A percentile compares a stretch with the other conserved stretches of the same genome.
Conservation (phyloP, 2,113 vertebrate species). For the Epinephelus lanceolatus region DNA sequence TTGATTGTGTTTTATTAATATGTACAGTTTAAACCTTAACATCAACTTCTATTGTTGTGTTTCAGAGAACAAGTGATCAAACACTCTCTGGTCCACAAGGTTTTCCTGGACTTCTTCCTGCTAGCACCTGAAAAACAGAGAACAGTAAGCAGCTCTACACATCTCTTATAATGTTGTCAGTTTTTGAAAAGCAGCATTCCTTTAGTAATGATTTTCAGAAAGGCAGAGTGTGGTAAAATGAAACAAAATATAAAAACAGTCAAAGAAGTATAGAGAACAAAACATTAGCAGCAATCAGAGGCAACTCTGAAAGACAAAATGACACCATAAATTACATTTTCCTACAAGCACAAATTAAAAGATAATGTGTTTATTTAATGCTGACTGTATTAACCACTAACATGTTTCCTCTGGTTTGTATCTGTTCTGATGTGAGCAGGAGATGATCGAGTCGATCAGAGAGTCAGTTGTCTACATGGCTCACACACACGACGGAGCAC, state of each 20-base stretch:
- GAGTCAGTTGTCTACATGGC: conserved; percentile 95
- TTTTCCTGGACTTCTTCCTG: conserved; percentile 95
- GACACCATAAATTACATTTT: not conserved
- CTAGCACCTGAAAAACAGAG: conserved; percentile 87
- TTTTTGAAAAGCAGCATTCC: not conserved
- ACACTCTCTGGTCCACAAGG: conserved; percentile 97
- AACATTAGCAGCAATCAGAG: not conserved
- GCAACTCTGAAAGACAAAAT: not conserved
- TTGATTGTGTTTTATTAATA: not conserved
- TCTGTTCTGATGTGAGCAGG: conserved; percentile 79
- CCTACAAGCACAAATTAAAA: not conserved
- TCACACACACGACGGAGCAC: conserved; percentile 94
- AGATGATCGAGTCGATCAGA: conserved; percentile 96
- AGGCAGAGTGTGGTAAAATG: not conserved
- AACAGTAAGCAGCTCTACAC: conserved; percentile 86
- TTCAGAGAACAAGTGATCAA: conserved; percentile 96
- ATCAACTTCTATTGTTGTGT: not conserved
- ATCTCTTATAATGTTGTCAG: not conserved
- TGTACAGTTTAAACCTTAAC: not conserved
- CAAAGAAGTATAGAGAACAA: not conserved
- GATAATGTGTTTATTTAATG: not conserved
- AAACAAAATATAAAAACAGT: not conserved
- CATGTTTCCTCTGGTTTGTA: not conserved
- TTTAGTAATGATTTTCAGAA: not conserved
- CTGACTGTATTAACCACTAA: not conserved